These are phyloP conservation scores for Drosophila lacteicornis DNA, from an alignment of 1,140 invertebrate genomes.

Conservation along the genomic window DNA sequence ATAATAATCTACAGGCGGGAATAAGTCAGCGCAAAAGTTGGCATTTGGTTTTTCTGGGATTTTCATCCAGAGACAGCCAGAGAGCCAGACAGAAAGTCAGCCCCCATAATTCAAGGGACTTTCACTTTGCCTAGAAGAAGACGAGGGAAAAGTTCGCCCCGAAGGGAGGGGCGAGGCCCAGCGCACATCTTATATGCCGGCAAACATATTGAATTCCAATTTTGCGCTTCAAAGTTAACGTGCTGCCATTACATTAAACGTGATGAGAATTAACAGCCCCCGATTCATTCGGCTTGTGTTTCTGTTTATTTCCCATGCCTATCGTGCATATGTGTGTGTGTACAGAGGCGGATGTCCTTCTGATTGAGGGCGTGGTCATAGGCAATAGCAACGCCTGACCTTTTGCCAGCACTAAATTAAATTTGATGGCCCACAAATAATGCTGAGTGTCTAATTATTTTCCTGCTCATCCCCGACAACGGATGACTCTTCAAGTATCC, in stretches of 20 bases:
- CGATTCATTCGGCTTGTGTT: constrained; percentile 30
- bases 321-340: constrained; percentile 17
- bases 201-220: constrained; percentile 82
- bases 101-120: constrained; percentile 60
- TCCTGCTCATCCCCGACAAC: constrained; percentile 48
- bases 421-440: constrained; percentile 82
- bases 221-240: constrained; percentile 79
- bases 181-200: constrained; percentile 64
- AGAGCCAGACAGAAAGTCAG: constrained; percentile 25
- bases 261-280: constrained; percentile 79
- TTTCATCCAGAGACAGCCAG: constrained; percentile 21
- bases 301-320: constrained; percentile 2
- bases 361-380: constrained; percentile 48
- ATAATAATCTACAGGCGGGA: constrained; percentile 66
- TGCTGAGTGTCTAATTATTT: constrained; percentile 82
- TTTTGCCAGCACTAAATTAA: constrained; percentile 76
- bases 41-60: constrained; percentile 36
- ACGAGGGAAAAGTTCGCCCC: constrained; percentile 49
- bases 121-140: constrained; percentile 44
- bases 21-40: constrained; percentile 51
- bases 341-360: constrained; percentile 23
- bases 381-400: constrained; percentile 53
- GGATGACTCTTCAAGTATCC: constrained; percentile 40
- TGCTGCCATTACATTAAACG: constrained; percentile 81
- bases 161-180: not conserved